These are phyloP conservation scores for Ceratina calcarata DNA, from an alignment of 1,140 invertebrate species.

Conservation along the genomic window DNA sequence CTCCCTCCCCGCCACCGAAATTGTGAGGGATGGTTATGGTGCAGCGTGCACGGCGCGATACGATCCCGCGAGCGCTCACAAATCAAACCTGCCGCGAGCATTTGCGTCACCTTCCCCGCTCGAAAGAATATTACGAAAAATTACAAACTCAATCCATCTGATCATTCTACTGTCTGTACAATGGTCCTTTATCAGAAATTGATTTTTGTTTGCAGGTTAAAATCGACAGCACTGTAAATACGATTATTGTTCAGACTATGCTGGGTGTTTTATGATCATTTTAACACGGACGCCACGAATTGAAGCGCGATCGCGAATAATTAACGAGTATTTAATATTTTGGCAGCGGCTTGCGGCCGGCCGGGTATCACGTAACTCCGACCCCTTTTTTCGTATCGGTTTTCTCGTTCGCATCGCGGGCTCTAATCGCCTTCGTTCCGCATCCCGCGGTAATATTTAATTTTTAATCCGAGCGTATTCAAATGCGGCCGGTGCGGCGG, in stretches of 20 bases:
- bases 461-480: slow-evolving; percentile 76
- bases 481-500: slow-evolving; percentile 67
- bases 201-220: background rate
- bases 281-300: background rate
- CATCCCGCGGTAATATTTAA: slow-evolving; percentile 72
- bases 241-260: too few species aligned
- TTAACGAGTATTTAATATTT: slow-evolving; percentile 60
- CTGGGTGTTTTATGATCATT: background rate
- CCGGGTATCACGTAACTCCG: slow-evolving; percentile 35
- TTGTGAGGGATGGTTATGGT: slow-evolving; percentile 67
- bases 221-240: too few species aligned
- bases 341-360: slow-evolving; percentile 19
- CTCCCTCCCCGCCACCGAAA: slow-evolving; percentile 38
- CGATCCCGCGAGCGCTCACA: slow-evolving; percentile 50
- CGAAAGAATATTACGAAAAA: slow-evolving; percentile 28
- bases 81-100: slow-evolving; percentile 49
- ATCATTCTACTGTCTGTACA: background rate
- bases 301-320: slow-evolving; percentile 42
- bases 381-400: slow-evolving; percentile 36
- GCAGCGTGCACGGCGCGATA: slow-evolving; percentile 44
- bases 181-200: background rate
- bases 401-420: slow-evolving; percentile 55
- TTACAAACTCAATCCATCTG: background rate
- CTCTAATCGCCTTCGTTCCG: slow-evolving; percentile 69
- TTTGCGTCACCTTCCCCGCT: slow-evolving; percentile 27